Evolutionary conservation across 1,140 invertebrate genomes (phyloP), one percentile per base, ranked within the genome.

Genomic region (Rhopalosiphum padi): DNA sequence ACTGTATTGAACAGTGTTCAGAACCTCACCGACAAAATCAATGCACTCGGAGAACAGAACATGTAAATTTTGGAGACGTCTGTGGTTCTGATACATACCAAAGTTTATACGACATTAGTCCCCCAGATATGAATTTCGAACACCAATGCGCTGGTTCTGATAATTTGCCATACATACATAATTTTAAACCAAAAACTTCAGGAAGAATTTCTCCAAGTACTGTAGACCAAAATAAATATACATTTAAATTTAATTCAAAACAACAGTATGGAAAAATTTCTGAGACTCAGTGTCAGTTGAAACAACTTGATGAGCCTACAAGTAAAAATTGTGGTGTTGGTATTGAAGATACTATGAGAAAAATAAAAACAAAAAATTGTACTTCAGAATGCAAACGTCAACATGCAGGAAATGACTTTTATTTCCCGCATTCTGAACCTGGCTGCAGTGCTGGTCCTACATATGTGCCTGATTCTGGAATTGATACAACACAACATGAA

Each of bases 91-190:
- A 18, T 30, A 18, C 30, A 7, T 18, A n/a, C 18, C 30, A 18
- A n/a, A 87, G 15, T 8, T 48, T 46, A 48, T 30, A 7, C 18
- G 30, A 87, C 18, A n/a, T 87, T n/a, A n/a, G 30, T 48, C 86
- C 86, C 22, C 43, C 86, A 48, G 18, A n/a, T 48, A 22, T n/a
- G 46, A 21, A 21, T 18, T 87, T 41, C 21, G 86, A 48, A n/a
- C 46, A 87, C 21, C 86, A 87, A 87, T 35, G 4, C 46, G 86
- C 86, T 30, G 86, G 86, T 87, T 35, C 86, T 87, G 86, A 87
- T n/a, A 48, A 25, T 48, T n/a, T n/a, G 0, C 30, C 86, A 22
- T 48, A 1, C 3, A 7, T 21, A 48, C 43, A 87, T 87, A 48
- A 87, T 30, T 46, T 43, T 46, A n/a, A 87, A 48, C 18, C 41